Evolutionary conservation across 1,140 invertebrate genomes (phyloP), one percentile per base, ranked within the genome.

Genomic region (Drosophila bocqueti): DNA sequence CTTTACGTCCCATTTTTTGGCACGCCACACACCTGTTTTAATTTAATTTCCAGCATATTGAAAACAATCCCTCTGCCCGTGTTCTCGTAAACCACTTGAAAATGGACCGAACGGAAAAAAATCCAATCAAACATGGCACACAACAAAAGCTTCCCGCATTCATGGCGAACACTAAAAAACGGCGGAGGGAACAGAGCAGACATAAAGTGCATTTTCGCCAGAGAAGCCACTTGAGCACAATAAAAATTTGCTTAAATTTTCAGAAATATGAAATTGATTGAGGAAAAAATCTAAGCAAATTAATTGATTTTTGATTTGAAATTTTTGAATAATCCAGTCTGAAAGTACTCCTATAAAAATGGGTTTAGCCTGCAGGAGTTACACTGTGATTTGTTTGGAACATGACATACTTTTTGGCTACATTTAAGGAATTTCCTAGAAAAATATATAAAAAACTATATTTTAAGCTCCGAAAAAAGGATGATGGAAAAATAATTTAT

Each of bases 31-130:
- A 81, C 62, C 83, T 83, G 76, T 77, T 68, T 86, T 77, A 79
- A 86, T 86, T 83, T 79, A 87, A 84, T 84, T 75, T 76, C 59
- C 62, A 83, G 72, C 81, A 84, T 80, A 84, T 83, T 83, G 76
- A 79, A 73, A 69, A 73, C 59, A 62, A 69, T 59, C 65, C 42
- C 50, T 40, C 34, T 16, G 21, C 40, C 62, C 5, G 18, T 18
- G 24, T 18, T 59, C 67, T 60, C 54, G 24, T 55, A 59, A 61
- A 36, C 46, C 36, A 61, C 64, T 71, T 16, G n/a, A 69, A 65
- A 71, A 67, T 65, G 45, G 47, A 61, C 55, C 54, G 21, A 38
- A 24, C 52, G 60, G 38, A 69, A 43, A 46, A 59, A 42, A 86
- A 52, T 67, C 64, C 79, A 86, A 85, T 73, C 80, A 89, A 83